Base-by-base conservation (phyloP, 2,888 invertebrate species). In the Cephus spinipes region DNA sequence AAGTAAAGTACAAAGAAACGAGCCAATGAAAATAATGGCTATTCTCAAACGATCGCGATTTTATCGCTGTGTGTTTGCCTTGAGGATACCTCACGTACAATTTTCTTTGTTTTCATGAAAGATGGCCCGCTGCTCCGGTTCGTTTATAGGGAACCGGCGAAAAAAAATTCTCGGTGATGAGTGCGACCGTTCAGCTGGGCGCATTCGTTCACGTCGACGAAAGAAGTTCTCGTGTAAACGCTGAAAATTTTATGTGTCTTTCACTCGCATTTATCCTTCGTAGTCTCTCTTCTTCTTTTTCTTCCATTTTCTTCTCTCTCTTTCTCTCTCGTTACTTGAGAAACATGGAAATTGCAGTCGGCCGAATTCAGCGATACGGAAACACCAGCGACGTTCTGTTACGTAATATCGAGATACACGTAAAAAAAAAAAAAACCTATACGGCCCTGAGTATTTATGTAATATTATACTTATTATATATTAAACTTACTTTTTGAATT, bases 211-310 rank as follows among this genome's bases (percentile, higher is more conserved):
- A 55, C 55, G 55, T 55, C 23, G 55, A 31, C 75, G 35, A 55
- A 55, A 32, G 71, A 68, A 73, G 55, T 76, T 77, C 40, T 68
- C 68, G 73, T 30, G 75, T 75, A 74, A 74, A 68, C 73, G 68
- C 30, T 40, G 68, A 74, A 33, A 35, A 73, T 68, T 31, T 76
- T 68, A 71, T 23, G 71, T 12, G 31, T 71, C 71, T 33, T 12
- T n/a, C 30, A 6, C 71, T 71, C 71, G 32, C 33, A 71, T 71
- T 33, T 71, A 32, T 71, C 4, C 33, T 33, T 71, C 30, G 12
- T 23, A 32, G 32, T 30, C 11, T 71, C 15, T 23, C 6, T 9
- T 30, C 30, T 71, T 32, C 15, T 32, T 71, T 71, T 71, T 11
- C 12, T 23, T 31, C 30, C 15, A 30, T 31, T 32, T 71, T 71